Evolutionary conservation across 2,113 vertebrate genomes (phyloP).

Genomic region (Thryonomys swinderianus): DNA sequence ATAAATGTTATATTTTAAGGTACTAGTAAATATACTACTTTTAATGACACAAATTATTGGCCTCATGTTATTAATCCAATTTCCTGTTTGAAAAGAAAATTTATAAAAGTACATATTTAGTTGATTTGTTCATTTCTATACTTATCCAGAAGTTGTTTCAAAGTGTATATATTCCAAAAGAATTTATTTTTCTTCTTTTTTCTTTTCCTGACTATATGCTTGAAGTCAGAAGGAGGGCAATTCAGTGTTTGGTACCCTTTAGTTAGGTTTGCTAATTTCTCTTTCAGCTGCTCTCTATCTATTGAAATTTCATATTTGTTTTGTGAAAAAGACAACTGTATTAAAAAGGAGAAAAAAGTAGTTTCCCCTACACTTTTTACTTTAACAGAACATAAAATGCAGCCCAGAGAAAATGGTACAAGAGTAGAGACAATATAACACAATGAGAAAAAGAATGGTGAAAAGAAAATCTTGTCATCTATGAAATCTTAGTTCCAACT

Average conservation of each 20-base stretch:
- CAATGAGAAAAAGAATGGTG: not conserved
- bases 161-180: not conserved
- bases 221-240: not conserved
- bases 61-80: not conserved
- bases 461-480: not conserved
- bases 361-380: not conserved
- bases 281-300: too few relatives aligned
- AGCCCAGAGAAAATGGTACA: not conserved
- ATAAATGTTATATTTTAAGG: conserved; percentile 1
- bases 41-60: not conserved
- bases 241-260: not conserved
- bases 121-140: not conserved
- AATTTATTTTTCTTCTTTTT: not conserved
- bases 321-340: too few relatives aligned
- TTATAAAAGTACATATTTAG: not conserved
- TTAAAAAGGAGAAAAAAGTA: not conserved
- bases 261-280: too few relatives aligned
- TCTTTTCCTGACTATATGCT: not conserved
- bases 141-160: not conserved
- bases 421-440: not conserved
- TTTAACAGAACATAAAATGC: not conserved
- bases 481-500: not conserved
- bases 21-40: conserved; percentile 1
- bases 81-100: conserved; percentile 3
- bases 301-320: too few relatives aligned